phyloP scores from a whole-genome alignment of 1,140 invertebrate genomes.

The Lethocerus indicus region DNA sequence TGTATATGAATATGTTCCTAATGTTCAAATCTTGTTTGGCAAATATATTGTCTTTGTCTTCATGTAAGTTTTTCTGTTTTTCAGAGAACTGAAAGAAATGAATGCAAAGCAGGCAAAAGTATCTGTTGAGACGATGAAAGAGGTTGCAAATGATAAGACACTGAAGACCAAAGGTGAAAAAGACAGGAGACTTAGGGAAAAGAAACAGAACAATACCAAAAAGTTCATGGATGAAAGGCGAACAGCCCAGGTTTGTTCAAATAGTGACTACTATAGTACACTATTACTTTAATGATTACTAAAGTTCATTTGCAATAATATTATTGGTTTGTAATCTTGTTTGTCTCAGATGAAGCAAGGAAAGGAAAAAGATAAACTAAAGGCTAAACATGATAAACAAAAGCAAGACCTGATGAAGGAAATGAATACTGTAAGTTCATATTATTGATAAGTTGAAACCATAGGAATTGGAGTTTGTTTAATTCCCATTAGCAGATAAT shows the following conservation, averaged over 20 bases:
- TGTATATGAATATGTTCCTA: too few relatives aligned
- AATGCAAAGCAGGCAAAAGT: conserved; percentile 88
- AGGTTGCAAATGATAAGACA: conserved; percentile 89
- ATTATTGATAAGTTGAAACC: background rate
- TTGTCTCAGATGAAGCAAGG: conserved; percentile 66
- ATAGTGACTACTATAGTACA: background rate
- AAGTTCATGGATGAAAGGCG: conserved; percentile 97
- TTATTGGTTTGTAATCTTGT: conserved; percentile 5
- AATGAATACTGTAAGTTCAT: conserved; percentile 67
- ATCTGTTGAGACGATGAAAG: conserved; percentile 91
- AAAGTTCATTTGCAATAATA: background rate
- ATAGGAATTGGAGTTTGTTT: background rate
- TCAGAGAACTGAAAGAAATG: conserved; percentile 88
- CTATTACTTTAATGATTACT: background rate
- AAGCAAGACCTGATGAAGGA: conserved; percentile 78
- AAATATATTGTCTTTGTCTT: too few relatives aligned
- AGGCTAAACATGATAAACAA: conserved; percentile 82
- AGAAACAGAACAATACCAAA: conserved; percentile 98
- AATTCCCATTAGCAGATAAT: background rate
- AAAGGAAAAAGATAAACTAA: conserved; percentile 86
- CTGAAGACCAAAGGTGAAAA: conserved; percentile 94
- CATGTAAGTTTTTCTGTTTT: too few relatives aligned
- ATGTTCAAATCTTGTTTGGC: too few relatives aligned
- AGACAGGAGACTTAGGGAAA: conserved; percentile 80
- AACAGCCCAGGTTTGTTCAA: conserved; percentile 30